Evolutionary conservation across 2,888 invertebrate species (phyloP).

Genomic region (Ditylenchus weischeri): DNA sequence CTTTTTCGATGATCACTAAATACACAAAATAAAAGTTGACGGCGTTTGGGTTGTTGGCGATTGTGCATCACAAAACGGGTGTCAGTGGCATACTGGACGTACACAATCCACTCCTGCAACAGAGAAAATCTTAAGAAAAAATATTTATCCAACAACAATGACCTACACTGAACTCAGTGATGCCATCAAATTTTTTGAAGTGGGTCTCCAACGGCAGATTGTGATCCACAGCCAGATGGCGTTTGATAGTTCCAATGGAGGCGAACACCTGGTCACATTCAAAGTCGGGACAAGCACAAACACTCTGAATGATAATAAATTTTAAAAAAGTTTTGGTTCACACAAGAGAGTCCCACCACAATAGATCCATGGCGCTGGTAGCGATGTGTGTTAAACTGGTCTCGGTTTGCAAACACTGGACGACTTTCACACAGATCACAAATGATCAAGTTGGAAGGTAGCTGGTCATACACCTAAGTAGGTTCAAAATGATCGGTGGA

Average conservation of each 20-base stretch:
- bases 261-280: conserved; percentile 7
- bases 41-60: conserved; percentile 10
- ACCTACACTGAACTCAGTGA: conserved; percentile 11
- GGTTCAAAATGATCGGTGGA: background rate
- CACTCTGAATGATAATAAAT: background rate
- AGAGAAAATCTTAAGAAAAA: background rate
- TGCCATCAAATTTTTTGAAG: conserved; percentile 10
- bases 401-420: conserved; percentile 4
- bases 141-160: background rate
- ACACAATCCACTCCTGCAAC: conserved; percentile 9
- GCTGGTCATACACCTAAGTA: background rate
- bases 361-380: conserved; percentile 4
- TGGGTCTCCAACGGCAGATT: conserved; percentile 9
- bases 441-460: background rate
- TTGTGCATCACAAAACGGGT: conserved; percentile 11
- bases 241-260: conserved; percentile 10
- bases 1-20: conserved; percentile 13
- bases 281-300: conserved; percentile 12
- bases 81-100: conserved; percentile 4
- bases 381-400: conserved; percentile 10
- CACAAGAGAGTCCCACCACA: background rate
- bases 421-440: conserved; percentile 9
- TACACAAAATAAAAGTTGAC: conserved; percentile 11
- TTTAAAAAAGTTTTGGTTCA: background rate
- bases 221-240: conserved; percentile 4